These are phyloP conservation scores for Melinaea marsaeus DNA, from an alignment of 2,888 invertebrate species.

Conservation along the genomic window DNA sequence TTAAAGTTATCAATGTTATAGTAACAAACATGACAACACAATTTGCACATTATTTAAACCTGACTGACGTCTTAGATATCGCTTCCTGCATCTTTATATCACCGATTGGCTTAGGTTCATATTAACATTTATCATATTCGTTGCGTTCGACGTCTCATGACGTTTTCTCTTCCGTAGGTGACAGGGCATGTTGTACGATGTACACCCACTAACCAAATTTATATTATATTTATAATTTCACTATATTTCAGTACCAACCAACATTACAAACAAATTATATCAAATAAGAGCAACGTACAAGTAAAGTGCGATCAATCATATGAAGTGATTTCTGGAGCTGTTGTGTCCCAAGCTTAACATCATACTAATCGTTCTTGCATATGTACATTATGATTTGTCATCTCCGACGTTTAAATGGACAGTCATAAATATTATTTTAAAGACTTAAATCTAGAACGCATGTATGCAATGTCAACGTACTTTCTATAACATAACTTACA, in stretches of 20 bases:
- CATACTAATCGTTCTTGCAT: constrained; percentile 20
- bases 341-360: constrained; percentile 2
- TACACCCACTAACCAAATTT: constrained; percentile 31
- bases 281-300: too few relatives aligned
- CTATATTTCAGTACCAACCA: too few relatives aligned
- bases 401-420: constrained; percentile 22
- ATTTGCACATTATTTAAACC: too few relatives aligned
- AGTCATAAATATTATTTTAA: constrained; percentile 28
- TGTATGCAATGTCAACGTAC: constrained; percentile 32
- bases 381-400: constrained; percentile 27
- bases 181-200: constrained; percentile 55
- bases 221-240: too few relatives aligned
- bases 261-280: too few relatives aligned
- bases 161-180: constrained; percentile 69
- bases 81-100: constrained; percentile 13
- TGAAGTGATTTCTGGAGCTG: not conserved
- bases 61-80: not conserved
- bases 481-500: constrained; percentile 54
- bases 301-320: not conserved
- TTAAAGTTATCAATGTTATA: too few relatives aligned
- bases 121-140: constrained; percentile 74
- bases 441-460: constrained; percentile 29
- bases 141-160: constrained; percentile 64
- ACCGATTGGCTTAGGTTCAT: constrained; percentile 31
- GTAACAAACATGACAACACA: too few relatives aligned